phyloP scores from a whole-genome alignment of 2,113 vertebrate species.

The Sminthopsis crassicaudata region DNA sequence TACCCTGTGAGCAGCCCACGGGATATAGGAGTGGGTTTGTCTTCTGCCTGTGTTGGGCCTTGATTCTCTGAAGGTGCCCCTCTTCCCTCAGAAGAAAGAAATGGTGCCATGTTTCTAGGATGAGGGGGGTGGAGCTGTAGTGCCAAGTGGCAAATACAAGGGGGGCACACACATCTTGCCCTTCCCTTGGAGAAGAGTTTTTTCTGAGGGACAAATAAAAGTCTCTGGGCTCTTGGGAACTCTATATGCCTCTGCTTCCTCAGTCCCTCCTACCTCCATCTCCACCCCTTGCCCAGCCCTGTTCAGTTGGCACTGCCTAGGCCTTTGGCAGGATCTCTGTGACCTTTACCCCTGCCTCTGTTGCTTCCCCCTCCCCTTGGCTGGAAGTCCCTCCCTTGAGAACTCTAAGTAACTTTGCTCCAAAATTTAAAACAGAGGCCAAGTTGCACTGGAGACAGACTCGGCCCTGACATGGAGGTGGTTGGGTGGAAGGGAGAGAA shows the following conservation, averaged over 20 bases:
- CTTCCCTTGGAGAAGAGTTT: not conserved
- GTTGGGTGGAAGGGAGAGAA: not conserved
- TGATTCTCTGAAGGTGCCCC: conserved; percentile 43
- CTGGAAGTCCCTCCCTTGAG: not conserved
- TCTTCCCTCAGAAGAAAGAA: not conserved
- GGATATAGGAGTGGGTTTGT: conserved; percentile 65
- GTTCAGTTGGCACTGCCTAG: conserved; percentile 49
- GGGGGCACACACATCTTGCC: not conserved
- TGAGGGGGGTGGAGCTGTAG: not conserved
- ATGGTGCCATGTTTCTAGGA: not conserved
- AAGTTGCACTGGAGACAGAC: not conserved
- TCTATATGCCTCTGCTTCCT: not conserved
- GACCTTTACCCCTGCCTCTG: conserved; percentile 61
- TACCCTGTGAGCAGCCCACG: conserved; percentile 34
- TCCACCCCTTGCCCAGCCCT: conserved; percentile 37
- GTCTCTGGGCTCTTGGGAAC: not conserved
- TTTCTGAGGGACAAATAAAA: not conserved
- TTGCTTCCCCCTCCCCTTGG: conserved; percentile 12
- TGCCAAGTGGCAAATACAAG: not conserved
- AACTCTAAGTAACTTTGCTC: conserved; percentile 53
- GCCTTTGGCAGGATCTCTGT: conserved; percentile 65
- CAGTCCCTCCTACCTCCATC: not conserved
- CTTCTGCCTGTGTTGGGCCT: conserved; percentile 64
- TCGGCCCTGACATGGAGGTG: not conserved
- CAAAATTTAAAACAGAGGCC: conserved; percentile 30